Percentiles rank a stretch among this genome's conserved stretches.
Evolutionary conservation across 2,113 vertebrate genomes (phyloP).

Genomic region (Clarias gariepinus): DNA sequence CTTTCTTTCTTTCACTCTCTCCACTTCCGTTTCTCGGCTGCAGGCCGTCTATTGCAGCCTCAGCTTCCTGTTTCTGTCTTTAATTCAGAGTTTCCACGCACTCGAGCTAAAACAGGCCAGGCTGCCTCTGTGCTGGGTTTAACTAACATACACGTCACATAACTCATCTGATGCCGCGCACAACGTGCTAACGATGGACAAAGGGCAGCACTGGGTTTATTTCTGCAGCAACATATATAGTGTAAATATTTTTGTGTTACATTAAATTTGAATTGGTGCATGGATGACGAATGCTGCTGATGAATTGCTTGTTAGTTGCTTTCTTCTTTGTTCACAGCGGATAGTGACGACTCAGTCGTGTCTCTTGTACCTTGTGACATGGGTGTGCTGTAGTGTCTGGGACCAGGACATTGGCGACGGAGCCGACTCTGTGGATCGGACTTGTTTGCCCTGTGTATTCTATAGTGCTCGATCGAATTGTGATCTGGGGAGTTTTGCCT

Average conservation of each 20-base stretch:
- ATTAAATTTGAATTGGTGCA: background rate
- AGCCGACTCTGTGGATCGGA: too few relatives aligned
- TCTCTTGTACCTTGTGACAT: background rate
- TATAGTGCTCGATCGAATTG: too few relatives aligned
- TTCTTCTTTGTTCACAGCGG: background rate
- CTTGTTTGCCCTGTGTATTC: too few relatives aligned
- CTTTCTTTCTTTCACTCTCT: background rate
- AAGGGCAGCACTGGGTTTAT: background rate
- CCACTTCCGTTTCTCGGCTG: conserved; percentile 20
- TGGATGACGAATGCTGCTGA: background rate
- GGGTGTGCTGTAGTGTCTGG: too few relatives aligned
- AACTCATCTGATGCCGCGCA: background rate
- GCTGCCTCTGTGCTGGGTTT: background rate
- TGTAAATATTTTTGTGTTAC: background rate
- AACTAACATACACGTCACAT: background rate
- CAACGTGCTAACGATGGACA: background rate
- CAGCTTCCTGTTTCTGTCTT: conserved; percentile 52
- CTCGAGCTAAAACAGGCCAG: background rate
- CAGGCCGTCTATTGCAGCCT: background rate
- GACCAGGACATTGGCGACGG: too few relatives aligned
- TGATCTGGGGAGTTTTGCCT: too few relatives aligned
- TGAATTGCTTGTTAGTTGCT: background rate
- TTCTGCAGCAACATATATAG: too few relatives aligned
- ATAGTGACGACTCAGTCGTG: background rate
- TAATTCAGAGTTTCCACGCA: conserved; percentile 32